Base-by-base conservation (phyloP, 2,113 vertebrate species). In the Megaleporinus macrocephalus region DNA sequence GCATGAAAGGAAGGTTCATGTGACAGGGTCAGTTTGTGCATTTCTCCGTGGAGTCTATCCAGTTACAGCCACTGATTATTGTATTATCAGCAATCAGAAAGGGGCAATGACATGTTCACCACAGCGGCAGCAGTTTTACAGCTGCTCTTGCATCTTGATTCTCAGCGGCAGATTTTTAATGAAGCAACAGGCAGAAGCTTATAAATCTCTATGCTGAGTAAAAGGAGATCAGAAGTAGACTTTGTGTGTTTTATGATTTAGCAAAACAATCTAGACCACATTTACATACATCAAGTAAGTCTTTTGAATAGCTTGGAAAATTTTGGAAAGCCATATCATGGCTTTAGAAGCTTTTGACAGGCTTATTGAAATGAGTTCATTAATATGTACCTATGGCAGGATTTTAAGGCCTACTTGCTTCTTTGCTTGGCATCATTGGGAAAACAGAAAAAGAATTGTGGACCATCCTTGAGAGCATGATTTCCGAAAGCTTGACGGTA, bases 21-120 rank as follows among this genome's bases (percentile, higher is more conserved):
- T 90, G 89, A 89, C 87, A 47, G 66, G 83, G 81, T 88, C 86
- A 84, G n/a, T 87, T 84, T 83, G 86, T 68, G 83, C 85, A 78
- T 90, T 90, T 90, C 80, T 86, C 87, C 13, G 20, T 63, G 41
- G 36, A 78, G 73, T 30, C 76, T 84, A 86, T 91, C 75, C 0
- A 84, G 84, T 92, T 91, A 81, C 89, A 85, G 70, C 57, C 47
- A 27, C 78, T 83, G 86, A 86, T 78, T 80, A 70, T 83, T 89
- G 61, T 26, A n/a, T 74, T 36, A 79, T 79, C 87, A 80, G 33
- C 65, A 70, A 79, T 84, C 76, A 86, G 71, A 86, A 83, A 63
- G 44, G 44, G n/a, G 9, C 22, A 18, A 68, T 59, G 26, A 71
- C 16, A 36, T 71, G 18, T 27, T 29, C 26, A 47, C 30, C 65